Evolutionary conservation across 2,797 vertebrate species (phyloP), one percentile per base, ranked within the genome.

Genomic region (Gobio occitaniae): DNA sequence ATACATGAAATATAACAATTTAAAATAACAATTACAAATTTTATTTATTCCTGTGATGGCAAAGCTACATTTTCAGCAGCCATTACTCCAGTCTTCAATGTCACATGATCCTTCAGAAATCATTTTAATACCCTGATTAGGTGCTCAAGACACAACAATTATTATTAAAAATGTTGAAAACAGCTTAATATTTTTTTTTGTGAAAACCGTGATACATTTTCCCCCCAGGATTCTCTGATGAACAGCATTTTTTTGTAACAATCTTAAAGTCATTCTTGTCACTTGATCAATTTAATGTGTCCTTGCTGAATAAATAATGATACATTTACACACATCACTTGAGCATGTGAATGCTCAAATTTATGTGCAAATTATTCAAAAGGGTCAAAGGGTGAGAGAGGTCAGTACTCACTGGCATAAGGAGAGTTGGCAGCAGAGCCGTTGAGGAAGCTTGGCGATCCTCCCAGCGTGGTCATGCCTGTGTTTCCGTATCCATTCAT

Each of bases 371-470:
- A 25, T 17, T 25, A 74, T 5, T 50, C 15, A 63, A 15, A 29
- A 11, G 32, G 71, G 10, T 13, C 8, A 47, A 71, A 29, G 59
- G 41, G 11, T 11, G n/a, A 63, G 19, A 29, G 29, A 41, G 25
- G 15, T 71, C 12, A 80, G 15, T 48, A 97, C 98, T 97, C 94
- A 99, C 98, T 99, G 94, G 98, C 98, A 89, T 99, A 99, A 93
- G 98, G 98, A 80, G 98, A 99, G 94, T 99, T 99, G 95, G 98
- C 98, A 88, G 98, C 97, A 13, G 98, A 99, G 92, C 98, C 97
- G 4, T 99, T 99, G 93, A 99, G 96, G 95, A 99, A 99, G 86
- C 97, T 97, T 79, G 98, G 98, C 71, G 98, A 99, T 86, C 97
- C 97, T 0, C 97, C 97, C 93, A 99, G 93, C 92, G 98, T 99